Evolutionary conservation across 1,140 invertebrate species (phyloP).

Genomic region (Drosophila malerkotliana): DNA sequence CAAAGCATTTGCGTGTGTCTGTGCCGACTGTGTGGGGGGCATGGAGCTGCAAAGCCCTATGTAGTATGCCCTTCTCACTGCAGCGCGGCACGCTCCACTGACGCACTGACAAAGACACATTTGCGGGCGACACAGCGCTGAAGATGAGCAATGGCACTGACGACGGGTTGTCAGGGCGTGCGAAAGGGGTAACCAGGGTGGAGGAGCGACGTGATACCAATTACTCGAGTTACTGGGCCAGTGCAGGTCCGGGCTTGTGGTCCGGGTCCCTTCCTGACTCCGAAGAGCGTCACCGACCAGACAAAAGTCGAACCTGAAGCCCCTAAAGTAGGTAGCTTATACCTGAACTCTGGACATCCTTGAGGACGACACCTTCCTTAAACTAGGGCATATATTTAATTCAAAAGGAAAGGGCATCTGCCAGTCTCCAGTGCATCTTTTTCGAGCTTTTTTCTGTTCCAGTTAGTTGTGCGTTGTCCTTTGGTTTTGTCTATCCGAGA

Average conservation of each 20-base stretch:
- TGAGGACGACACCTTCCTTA: too few relatives aligned
- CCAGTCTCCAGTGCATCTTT: neutral
- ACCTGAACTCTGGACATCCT: too few relatives aligned
- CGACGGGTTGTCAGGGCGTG: constrained; percentile 24
- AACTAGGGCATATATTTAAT: too few relatives aligned
- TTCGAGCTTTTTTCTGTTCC: constrained; percentile 1
- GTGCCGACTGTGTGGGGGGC: neutral
- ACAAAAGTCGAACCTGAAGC: constrained; percentile 22
- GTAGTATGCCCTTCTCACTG: constrained; percentile 5
- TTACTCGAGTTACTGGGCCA: constrained; percentile 73
- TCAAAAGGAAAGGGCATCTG: neutral
- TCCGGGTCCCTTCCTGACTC: constrained; percentile 17
- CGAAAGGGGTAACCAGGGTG: neutral
- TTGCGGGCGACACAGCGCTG: constrained; percentile 43
- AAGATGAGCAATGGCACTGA: constrained; percentile 44
- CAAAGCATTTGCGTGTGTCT: constrained; percentile 58
- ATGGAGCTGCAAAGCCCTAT: too few relatives aligned
- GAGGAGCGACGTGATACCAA: constrained; percentile 48
- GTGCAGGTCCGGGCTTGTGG: constrained; percentile 25
- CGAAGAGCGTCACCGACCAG: constrained; percentile 57
- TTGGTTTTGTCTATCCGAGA: constrained; percentile 44
- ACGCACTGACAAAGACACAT: constrained; percentile 78
- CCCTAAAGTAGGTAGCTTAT: neutral
- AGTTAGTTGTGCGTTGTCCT: constrained; percentile 48
- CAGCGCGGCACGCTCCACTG: constrained; percentile 63